Percentiles rank a stretch among this genome's conserved stretches.
phyloP scores from a whole-genome alignment of 1,140 invertebrate species.

The Zaprionus kolodkinae region DNA sequence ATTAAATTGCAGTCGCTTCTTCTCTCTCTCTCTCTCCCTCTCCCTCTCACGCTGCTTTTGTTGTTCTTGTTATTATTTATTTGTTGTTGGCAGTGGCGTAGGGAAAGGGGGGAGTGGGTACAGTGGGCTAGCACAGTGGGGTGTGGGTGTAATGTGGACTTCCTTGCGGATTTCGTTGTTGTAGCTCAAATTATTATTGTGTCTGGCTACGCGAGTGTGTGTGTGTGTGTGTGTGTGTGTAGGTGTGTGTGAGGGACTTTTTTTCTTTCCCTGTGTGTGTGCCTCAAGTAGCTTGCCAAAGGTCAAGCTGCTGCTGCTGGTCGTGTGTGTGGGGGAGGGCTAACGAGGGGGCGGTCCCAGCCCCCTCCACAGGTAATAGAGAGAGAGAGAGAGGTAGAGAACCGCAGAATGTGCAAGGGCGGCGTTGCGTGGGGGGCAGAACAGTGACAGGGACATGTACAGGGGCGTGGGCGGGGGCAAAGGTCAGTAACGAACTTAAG shows the following conservation, averaged over 20 bases:
- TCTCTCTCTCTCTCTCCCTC: neutral
- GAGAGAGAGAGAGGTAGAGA: neutral
- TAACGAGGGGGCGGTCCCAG: neutral
- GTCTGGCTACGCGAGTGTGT: constrained; percentile 34
- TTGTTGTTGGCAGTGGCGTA: constrained; percentile 3
- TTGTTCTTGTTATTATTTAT: constrained; percentile 13
- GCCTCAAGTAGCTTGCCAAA: constrained; percentile 39
- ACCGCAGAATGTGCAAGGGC: constrained; percentile 1
- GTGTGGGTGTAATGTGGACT: neutral
- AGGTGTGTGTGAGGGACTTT: constrained; percentile 3
- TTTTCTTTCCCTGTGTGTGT: constrained; percentile 6
- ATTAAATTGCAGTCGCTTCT: constrained; percentile 35
- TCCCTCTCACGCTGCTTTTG: neutral
- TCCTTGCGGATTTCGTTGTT: constrained; percentile 15
- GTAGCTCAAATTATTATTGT: constrained; percentile 54
- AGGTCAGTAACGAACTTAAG: constrained; percentile 11
- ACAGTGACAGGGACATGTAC: neutral
- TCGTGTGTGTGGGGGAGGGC: neutral
- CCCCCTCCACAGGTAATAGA: constrained; percentile 7
- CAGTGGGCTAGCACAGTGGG: neutral
- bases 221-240: neutral
- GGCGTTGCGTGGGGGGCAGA: neutral
- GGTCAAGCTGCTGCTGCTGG: constrained; percentile 26
- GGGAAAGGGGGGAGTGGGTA: neutral
- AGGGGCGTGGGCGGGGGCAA: neutral